Base-by-base conservation (phyloP, 2,888 invertebrate species). In the Macrostomum cliftonense region DNA sequence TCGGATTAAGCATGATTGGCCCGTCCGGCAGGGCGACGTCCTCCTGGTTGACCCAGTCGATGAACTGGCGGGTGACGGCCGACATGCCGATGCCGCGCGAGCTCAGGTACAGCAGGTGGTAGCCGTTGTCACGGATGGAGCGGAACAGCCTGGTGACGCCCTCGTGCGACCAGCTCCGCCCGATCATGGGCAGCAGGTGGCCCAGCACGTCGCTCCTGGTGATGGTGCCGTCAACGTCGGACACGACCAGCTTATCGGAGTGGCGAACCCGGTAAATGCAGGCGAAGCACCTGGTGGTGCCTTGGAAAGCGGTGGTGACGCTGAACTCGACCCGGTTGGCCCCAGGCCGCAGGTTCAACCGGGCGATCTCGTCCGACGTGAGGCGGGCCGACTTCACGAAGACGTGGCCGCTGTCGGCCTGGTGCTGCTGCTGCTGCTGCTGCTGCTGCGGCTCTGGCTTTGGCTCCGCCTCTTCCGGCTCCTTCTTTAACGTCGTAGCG, bases 151-250 rank as follows among this genome's bases (percentile, higher is more conserved):
- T 85, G 20, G 97, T 91, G 2, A 99, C 95, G 9, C 95, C 97
- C 12, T 85, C 81, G 72, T 99, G 97, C 1, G 95, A 93, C 97
- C 97, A 99, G 69, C 95, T 91, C 64, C 87, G 87, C 53, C 95
- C 95, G 48, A 97, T 85, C 64, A 93, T 82, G 2, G 97, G 95
- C 63, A 99, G 76, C 54, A 99, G 85, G 65, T 99, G 97, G 1
- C 97, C 97, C 57, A 97, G 73, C 0, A 97, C 95, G 74, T 97
- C 97, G 1, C 93, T 93, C 67, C 82, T 82, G 49, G 97, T 97
- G 58, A 97, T 97, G 21, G 97, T 97, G 36, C 97, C 97, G 72
- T 99, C 97, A 65, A 99, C 95, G 70, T 99, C 97, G 0, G 93
- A 93, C 59, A 99, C 87, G 54, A 99, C 89, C 57, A 99, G 81